Conservation (phyloP, 64 coral and sea anemone species). For the Pocillopora verrucosa region DNA sequence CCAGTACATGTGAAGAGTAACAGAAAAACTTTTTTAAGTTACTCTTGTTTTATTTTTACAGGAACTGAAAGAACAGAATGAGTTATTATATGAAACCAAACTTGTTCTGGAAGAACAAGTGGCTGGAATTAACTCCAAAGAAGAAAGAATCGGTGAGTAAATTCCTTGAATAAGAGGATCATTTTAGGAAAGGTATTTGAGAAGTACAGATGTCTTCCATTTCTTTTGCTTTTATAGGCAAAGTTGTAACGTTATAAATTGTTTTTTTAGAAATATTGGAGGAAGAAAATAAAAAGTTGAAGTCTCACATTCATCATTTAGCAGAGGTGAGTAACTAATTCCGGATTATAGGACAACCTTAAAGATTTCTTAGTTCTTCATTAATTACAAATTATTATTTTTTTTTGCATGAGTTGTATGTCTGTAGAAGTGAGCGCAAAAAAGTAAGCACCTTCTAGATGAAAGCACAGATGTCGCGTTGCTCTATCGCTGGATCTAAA, state of each 20-base stretch:
- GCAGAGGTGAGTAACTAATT: slow-evolving; percentile 60
- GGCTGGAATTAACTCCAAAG: slow-evolving; percentile 56
- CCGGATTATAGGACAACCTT: neutral
- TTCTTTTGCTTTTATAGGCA: neutral
- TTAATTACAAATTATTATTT: too few relatives aligned
- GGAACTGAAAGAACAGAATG: slow-evolving; percentile 97
- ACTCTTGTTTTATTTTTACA: neutral
- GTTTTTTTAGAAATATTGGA: slow-evolving; percentile 65
- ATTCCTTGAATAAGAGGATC: neutral
- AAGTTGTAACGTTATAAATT: neutral
- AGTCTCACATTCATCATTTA: slow-evolving; percentile 79
- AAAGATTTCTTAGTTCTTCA: neutral
- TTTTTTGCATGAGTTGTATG: too few relatives aligned
- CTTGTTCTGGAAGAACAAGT: slow-evolving; percentile 82
- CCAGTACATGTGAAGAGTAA: neutral
- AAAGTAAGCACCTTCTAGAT: too few relatives aligned
- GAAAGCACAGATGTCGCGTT: too few relatives aligned
- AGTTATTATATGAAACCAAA: slow-evolving; percentile 83
- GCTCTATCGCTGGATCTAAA: too few relatives aligned
- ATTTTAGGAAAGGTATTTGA: neutral
- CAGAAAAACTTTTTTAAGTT: neutral
- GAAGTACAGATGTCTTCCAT: neutral
- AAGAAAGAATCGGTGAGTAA: slow-evolving; percentile 82
- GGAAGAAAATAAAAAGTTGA: slow-evolving; percentile 92
- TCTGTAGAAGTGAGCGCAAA: too few relatives aligned